Conservation (phyloP, 2,888 invertebrate genomes). For the Thera obeliscata region DNA sequence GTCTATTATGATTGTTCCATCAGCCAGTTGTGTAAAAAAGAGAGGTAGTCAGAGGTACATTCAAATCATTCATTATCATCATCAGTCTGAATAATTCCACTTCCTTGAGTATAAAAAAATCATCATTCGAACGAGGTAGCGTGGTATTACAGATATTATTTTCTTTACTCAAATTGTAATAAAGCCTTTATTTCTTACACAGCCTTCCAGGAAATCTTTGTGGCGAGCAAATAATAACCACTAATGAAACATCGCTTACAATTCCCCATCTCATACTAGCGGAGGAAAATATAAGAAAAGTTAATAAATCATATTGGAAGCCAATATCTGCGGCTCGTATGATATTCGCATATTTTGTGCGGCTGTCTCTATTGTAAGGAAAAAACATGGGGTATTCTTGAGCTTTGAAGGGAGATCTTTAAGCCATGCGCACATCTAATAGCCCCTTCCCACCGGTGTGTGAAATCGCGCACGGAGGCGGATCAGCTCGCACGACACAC, state of each 20-base stretch:
- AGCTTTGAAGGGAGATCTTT: too few species aligned
- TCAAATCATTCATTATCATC: too few species aligned
- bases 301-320: conserved; percentile 35
- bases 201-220: conserved; percentile 16
- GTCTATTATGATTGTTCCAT: too few species aligned
- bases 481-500: too few species aligned
- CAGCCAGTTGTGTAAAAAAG: too few species aligned
- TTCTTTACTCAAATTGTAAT: neutral
- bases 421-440: too few species aligned
- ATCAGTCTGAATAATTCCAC: too few species aligned
- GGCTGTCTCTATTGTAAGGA: neutral
- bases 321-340: conserved; percentile 23
- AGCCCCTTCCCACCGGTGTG: too few species aligned
- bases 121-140: too few species aligned
- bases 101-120: too few species aligned
- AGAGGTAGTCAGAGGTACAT: too few species aligned
- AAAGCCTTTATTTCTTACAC: conserved; percentile 1
- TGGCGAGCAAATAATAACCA: conserved; percentile 27
- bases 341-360: conserved; percentile 13
- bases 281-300: conserved; percentile 29
- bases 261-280: conserved; percentile 21
- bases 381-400: neutral
- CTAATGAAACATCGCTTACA: conserved; percentile 35
- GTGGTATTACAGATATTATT: neutral
- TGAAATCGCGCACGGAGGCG: too few species aligned